phyloP scores from a whole-genome alignment of 2,113 vertebrate genomes.

The Gopherus flavomarginatus region DNA sequence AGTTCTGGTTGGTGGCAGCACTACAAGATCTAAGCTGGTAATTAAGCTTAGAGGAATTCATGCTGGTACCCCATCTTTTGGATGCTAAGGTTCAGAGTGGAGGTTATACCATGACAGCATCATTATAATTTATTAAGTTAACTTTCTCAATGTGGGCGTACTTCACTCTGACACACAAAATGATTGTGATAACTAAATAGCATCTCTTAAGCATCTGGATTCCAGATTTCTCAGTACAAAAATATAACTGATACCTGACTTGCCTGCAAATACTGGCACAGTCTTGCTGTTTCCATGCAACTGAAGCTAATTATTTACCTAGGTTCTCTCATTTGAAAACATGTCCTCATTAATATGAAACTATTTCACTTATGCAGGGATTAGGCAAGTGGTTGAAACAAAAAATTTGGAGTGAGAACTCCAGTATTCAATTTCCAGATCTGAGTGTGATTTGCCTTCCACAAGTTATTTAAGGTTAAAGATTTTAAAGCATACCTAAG shows the following conservation, averaged over 20 bases:
- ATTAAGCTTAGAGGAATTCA: too few relatives aligned
- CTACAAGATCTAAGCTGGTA: too few relatives aligned
- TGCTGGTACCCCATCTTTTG: too few relatives aligned
- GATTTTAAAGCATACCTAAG: neutral
- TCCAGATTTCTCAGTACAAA: neutral
- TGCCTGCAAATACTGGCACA: neutral
- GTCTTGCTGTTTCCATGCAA: neutral
- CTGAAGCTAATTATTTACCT: neutral
- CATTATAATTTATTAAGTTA: neutral
- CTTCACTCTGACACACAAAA: neutral
- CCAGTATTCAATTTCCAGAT: neutral
- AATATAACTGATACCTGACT: neutral
- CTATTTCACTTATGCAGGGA: neutral
- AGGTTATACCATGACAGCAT: neutral
- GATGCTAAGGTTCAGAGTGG: too few relatives aligned
- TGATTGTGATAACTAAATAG: neutral
- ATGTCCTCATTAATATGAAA: neutral
- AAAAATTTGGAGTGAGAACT: fast-evolving
- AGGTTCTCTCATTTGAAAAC: neutral
- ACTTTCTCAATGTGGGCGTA: neutral
- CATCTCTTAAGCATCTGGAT: neutral
- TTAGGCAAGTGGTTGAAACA: neutral
- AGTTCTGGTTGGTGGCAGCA: too few relatives aligned
- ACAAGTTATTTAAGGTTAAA: neutral
- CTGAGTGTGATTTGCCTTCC: neutral